Percentiles rank a stretch among this genome's conserved stretches.
phyloP scores from a whole-genome alignment of 2,113 vertebrate species.

The Corynorhinus townsendii region DNA sequence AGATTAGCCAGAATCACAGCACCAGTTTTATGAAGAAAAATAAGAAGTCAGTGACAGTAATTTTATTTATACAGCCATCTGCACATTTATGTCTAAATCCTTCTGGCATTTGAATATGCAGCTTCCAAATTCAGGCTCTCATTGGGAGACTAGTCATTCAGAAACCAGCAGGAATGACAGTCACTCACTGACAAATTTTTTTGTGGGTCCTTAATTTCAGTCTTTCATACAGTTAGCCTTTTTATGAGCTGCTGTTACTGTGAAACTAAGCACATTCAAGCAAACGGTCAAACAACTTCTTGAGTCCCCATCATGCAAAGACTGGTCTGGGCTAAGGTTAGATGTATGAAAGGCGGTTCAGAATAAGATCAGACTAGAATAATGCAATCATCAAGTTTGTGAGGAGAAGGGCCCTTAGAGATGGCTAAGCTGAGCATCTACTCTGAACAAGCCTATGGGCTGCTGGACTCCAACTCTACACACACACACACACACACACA shows the following conservation, averaged over 20 bases:
- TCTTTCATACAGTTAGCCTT: slow-evolving; percentile 28
- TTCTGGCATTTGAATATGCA: slow-evolving; percentile 32
- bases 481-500: not conserved
- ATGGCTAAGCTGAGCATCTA: not conserved
- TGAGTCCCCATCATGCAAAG: not conserved
- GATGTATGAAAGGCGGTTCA: not conserved
- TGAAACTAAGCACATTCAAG: not conserved
- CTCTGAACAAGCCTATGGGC: not conserved
- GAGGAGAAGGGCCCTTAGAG: not conserved
- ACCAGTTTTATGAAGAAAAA: slow-evolving; percentile 56
- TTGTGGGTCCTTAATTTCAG: slow-evolving; percentile 13
- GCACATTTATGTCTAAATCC: slow-evolving; percentile 32
- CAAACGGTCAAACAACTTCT: not conserved
- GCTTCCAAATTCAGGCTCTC: slow-evolving; percentile 46
- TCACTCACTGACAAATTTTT: not conserved
- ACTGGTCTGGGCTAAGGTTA: not conserved
- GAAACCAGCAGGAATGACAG: slow-evolving; percentile 1
- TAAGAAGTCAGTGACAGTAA: slow-evolving; percentile 17
- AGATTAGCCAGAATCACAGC: slow-evolving; percentile 46
- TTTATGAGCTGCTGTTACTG: not conserved
- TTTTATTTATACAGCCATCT: slow-evolving; percentile 39
- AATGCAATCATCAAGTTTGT: not conserved
- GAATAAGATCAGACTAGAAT: not conserved
- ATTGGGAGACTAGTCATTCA: slow-evolving; percentile 32
- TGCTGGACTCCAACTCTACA: not conserved